Evolutionary conservation across 2,113 vertebrate genomes (phyloP).

Genomic region (Spermophilus dauricus): DNA sequence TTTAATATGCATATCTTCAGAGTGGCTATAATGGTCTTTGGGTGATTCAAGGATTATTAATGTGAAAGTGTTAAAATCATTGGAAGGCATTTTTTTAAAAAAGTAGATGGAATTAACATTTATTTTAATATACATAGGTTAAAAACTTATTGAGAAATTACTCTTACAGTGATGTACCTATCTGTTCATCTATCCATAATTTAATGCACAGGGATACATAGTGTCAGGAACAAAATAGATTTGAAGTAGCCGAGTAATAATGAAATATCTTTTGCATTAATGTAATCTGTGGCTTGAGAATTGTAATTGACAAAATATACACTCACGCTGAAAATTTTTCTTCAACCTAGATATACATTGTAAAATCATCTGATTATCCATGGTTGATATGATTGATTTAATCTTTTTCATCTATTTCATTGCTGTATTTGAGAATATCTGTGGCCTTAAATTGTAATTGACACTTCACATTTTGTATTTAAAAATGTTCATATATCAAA

Average conservation of each 20-base stretch:
- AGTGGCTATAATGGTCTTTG: not conserved
- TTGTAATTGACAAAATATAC: conserved; percentile 41
- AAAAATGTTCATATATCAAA: conserved; percentile 50
- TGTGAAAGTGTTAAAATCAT: conserved; percentile 32
- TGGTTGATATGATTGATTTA: conserved; percentile 50
- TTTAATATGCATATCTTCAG: not conserved
- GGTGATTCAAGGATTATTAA: conserved; percentile 9
- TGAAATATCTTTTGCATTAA: conserved; percentile 47
- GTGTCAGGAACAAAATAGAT: not conserved
- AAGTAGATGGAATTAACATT: not conserved
- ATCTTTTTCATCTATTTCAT: conserved; percentile 72
- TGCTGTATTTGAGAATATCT: conserved; percentile 40
- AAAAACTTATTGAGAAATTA: conserved; percentile 34
- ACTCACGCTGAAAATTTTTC: conserved; percentile 57
- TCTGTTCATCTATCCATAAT: not conserved
- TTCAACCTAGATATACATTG: conserved; percentile 51
- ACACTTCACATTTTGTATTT: conserved; percentile 63
- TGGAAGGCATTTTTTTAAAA: not conserved
- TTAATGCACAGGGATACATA: not conserved
- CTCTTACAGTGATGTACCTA: conserved; percentile 1
- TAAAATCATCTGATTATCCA: conserved; percentile 74
- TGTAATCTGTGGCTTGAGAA: conserved; percentile 25
- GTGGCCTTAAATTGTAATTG: conserved; percentile 49
- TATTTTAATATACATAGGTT: conserved; percentile 14
- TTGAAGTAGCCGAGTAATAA: conserved; percentile 10